Base-by-base conservation (phyloP, 2,797 vertebrate species). In the Bryconaethiops microstoma region DNA sequence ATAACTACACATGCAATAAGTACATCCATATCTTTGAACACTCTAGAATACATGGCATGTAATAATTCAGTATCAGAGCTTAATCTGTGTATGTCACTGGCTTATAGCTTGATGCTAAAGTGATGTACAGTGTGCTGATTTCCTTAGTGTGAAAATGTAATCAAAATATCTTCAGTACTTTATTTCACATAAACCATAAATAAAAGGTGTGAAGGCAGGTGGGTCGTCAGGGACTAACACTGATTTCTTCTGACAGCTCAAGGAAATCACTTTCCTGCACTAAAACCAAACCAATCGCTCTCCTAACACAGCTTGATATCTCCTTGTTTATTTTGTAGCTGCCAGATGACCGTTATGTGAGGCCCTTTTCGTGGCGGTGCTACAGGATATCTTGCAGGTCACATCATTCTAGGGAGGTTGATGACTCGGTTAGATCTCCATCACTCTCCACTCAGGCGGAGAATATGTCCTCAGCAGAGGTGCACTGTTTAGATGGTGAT, bases 351-450 rank as follows among this genome's bases (percentile, higher is more conserved):
- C 94, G 95, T 95, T 95, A 94, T 94, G 94, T 87, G 92, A 91
- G 90, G 85, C 77, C 72, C 78, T 89, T 57, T 89, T 90, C 80
- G 90, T 89, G 91, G 90, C 94, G 93, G 89, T 92, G 93, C 92
- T 91, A 92, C 90, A 92, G 88, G 93, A 93, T 94, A 92, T 89
- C 93, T 92, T 91, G 88, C 91, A 92, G 95, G 95, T 96, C 95
- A 94, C 93, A 94, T 94, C 95, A 95, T 94, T 94, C 93, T 91
- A 86, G 91, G 92, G 92, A 95, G 95, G 96, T 95, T 95, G 95
- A 95, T 88, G 88, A 93, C 93, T 95, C 93, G 94, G 94, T 95
- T 95, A 94, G 91, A 94, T 94, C 94, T 94, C 91, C 94, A 95
- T 96, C 95, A 92, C 91, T 92, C 92, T 92, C 90, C 93, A 92